Conservation (phyloP, 2,113 vertebrate genomes). For the Leucoraja erinaceus region DNA sequence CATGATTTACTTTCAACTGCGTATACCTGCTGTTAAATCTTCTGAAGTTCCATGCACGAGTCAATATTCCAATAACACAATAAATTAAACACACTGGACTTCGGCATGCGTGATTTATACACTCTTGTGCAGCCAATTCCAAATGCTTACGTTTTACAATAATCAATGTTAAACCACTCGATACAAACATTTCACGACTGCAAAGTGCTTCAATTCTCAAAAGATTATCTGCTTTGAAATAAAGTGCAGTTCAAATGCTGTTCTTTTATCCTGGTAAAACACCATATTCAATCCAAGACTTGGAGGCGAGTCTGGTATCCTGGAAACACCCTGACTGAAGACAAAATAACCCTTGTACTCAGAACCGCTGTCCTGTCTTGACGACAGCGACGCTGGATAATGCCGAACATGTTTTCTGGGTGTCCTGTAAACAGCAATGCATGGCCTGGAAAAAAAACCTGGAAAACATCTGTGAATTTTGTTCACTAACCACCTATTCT, state of each 20-base stretch:
- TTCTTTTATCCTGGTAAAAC: background rate
- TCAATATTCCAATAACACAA: background rate
- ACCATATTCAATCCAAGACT: background rate
- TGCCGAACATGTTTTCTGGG: background rate
- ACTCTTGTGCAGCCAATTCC: background rate
- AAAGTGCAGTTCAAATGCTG: background rate
- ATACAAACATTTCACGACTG: background rate
- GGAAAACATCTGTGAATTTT: background rate
- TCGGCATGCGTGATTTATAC: background rate
- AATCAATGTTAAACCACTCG: background rate
- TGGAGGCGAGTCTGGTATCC: background rate
- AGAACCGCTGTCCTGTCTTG: background rate
- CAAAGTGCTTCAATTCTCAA: constrained; percentile 1
- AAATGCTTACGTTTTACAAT: background rate
- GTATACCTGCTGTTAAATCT: background rate
- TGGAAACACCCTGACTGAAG: constrained; percentile 4
- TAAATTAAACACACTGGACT: too few relatives aligned
- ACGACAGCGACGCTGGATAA: background rate
- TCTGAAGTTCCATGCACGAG: too few relatives aligned
- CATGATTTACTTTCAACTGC: background rate
- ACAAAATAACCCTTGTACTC: background rate
- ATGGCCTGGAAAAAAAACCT: background rate
- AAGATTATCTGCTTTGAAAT: background rate
- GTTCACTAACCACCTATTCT: background rate
- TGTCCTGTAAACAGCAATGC: background rate